Evolutionary conservation across 2,113 vertebrate species (phyloP).

Genomic region (Meleagris gallopavo): DNA sequence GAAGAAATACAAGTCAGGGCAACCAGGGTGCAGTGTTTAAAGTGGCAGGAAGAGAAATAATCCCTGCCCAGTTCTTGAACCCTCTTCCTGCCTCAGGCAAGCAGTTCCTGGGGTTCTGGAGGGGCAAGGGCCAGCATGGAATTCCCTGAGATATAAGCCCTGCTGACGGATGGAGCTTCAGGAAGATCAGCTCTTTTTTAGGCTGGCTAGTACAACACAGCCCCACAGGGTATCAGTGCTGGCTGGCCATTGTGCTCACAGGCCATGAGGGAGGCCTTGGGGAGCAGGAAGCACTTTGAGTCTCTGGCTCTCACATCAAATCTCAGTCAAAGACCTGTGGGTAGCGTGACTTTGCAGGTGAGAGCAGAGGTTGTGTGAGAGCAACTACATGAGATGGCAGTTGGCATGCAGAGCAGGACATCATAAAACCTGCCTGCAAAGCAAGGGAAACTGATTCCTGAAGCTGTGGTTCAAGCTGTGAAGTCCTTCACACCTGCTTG

Average conservation of each 20-base stretch:
- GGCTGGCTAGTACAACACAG: neutral
- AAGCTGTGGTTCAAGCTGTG: neutral
- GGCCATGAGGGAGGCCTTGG: accelerated
- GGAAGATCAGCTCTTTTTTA: neutral
- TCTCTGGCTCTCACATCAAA: neutral
- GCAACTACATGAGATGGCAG: neutral
- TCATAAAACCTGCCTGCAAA: neutral
- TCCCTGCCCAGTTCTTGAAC: neutral
- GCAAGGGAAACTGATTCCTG: neutral
- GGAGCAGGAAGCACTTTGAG: neutral
- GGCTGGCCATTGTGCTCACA: neutral
- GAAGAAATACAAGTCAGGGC: neutral
- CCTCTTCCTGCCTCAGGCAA: neutral
- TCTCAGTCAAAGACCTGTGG: neutral
- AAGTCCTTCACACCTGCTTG: neutral
- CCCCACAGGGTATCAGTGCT: neutral
- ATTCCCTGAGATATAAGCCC: neutral
- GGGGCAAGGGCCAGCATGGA: neutral
- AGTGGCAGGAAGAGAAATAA: neutral
- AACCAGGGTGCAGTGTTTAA: neutral
- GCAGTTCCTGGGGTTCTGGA: neutral
- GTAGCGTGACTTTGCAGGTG: accelerated
- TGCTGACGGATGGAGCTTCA: neutral
- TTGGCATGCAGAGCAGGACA: neutral
- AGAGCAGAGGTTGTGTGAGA: neutral